Base-by-base conservation (phyloP, 2,797 vertebrate genomes). In the Melanotaenia pygmaea region DNA sequence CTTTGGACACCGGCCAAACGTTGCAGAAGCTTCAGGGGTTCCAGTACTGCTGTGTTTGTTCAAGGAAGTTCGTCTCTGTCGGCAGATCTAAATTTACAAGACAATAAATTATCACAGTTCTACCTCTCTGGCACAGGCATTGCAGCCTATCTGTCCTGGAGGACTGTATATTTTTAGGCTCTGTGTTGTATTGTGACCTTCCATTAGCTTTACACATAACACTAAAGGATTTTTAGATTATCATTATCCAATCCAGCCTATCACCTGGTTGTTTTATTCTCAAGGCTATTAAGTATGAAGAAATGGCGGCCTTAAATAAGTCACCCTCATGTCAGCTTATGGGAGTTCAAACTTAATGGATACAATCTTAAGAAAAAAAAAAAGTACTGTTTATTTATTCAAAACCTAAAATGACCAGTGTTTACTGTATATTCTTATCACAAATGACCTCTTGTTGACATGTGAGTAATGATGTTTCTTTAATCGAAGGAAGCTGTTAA, bases 81-180 rank as follows among this genome's bases (percentile, higher is more conserved):
- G 63, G 79, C 88, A 80, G 77, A 90, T 89, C 93, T 94, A 94
- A 88, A 93, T 93, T 93, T 94, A 93, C 79, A 84, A 77, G 86
- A 92, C 83, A 91, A 92, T 93, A 94, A 94, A 94, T 93, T 89
- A 93, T 80, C 74, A 65, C 73, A 63, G 86, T 80, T 81, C 79
- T 87, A 74, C 74, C 86, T 82, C 74, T 83, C 70, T 57, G 85
- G 80, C 84, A 35, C 28, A 3, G 76, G 77, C 64, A 37, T n/a
- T 64, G 76, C 59, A 64, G 69, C 79, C 68, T 24, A 59, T 70
- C 60, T 56, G 68, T 79, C 77, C 68, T 73, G 57, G 86, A 83
- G 81, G 80, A 78, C 69, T 12, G 68, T 71, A 76, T 94, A 93
- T 93, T 91, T 93, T 92, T 93, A 93, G 89, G 77, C 70, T 32